Base-by-base conservation (phyloP, 1,140 invertebrate species). In the Drosophila parvula region DNA sequence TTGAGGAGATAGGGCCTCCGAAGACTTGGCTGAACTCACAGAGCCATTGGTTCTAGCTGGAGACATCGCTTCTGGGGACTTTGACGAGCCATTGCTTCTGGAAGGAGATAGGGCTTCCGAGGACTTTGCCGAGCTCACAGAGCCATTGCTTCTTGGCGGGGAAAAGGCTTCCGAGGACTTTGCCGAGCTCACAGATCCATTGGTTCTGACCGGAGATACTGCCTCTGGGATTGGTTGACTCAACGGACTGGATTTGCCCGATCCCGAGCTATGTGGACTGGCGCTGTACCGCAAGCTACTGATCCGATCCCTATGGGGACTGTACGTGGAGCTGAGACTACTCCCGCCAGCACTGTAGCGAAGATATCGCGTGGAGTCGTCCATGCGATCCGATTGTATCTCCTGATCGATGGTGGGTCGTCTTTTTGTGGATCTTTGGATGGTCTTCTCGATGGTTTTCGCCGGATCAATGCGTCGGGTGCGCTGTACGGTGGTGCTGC, bases 401-500 rank as follows among this genome's bases (percentile, higher is more conserved):
- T 95, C 95, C 82, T 94, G 94, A 60, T 96, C 95, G 40, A 93
- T 78, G 82, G 93, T 94, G 79, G 94, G 92, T 2, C 93, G 92
- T 74, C 92, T 93, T 48, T 92, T 93, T 47, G 93, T 94, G 6
- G 93, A 91, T 59, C 94, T 92, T 9, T 93, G 93, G 28, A 96
- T 93, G 70, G 94, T 94, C 91, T 95, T 95, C 84, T 96, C 94
- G 45, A 95, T 93, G 27, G 94, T 94, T 86, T 96, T 95, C 8
- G 95, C 95, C 65, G 95, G 94, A 67, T 96, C 96, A 0, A 95
- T 94, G 79, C 96, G 93, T 70, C 95, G 94, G 10, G 93, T 94
- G 77, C 95, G 92, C 4, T 95, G 92, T n/a, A 94, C 92, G n/a
- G 91, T 91, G 14, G 77, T 85, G 14, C 94, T 94, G n/a, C 94